Evolutionary conservation across 1,140 invertebrate species (phyloP).

Genomic region (Branchinecta lindahli): DNA sequence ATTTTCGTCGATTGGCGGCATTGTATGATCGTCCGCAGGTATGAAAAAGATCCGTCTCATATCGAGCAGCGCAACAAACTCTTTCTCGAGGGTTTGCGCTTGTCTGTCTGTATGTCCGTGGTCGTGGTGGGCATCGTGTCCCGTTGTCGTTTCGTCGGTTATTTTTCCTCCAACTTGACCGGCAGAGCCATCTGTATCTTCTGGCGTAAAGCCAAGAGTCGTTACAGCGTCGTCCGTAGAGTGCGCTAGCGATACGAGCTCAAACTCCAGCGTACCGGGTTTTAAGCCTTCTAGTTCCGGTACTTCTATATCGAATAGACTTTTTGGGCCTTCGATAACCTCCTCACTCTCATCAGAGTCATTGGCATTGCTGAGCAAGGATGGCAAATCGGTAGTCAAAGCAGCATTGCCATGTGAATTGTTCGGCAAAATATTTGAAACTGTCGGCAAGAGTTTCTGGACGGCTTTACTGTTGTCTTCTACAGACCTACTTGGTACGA

Average conservation of each 20-base stretch:
- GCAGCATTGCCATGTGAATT: background rate
- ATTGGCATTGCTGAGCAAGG: background rate
- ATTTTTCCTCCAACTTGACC: too few species aligned
- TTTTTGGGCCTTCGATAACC: background rate
- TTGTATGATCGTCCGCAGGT: slow-evolving; percentile 18
- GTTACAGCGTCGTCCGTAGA: too few species aligned
- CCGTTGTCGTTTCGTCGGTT: too few species aligned
- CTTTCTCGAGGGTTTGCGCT: slow-evolving; percentile 32
- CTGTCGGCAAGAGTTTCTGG: background rate
- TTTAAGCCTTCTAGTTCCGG: background rate
- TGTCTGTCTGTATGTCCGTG: too few species aligned
- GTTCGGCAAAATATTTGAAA: background rate
- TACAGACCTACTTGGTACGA: too few species aligned
- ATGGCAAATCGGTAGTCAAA: background rate
- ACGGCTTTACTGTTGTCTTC: background rate
- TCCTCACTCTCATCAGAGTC: background rate
- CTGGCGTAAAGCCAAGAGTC: too few species aligned
- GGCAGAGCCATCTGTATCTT: too few species aligned
- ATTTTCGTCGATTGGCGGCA: slow-evolving; percentile 12
- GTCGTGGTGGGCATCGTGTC: too few species aligned
- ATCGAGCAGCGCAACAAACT: slow-evolving; percentile 7
- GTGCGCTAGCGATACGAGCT: background rate
- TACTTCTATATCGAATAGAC: background rate
- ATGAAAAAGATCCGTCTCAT: slow-evolving; percentile 23
- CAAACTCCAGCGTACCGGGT: background rate